phyloP scores from a whole-genome alignment of 2,113 vertebrate species.

The Heteronetta atricapilla region DNA sequence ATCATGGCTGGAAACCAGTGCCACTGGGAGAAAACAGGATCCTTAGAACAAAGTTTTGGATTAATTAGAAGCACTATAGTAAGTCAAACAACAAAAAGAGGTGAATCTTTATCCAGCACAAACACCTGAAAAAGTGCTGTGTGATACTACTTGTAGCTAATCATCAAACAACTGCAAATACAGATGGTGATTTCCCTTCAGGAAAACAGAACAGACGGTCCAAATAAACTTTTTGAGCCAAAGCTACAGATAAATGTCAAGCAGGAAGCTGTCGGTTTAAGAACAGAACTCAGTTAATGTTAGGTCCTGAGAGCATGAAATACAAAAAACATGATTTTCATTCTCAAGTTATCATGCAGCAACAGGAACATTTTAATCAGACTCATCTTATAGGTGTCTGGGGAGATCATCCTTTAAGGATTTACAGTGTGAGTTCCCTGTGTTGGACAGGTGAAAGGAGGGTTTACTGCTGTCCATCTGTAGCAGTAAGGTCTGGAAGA shows the following conservation, averaged over 20 bases:
- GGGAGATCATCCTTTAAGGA: background rate
- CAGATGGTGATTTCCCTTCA: constrained; percentile 11
- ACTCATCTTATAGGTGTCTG: background rate
- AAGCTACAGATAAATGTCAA: constrained; percentile 20
- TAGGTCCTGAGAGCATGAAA: background rate
- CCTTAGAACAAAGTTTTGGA: background rate
- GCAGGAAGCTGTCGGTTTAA: background rate
- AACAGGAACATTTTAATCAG: background rate
- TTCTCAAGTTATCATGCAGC: background rate
- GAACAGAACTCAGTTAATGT: background rate
- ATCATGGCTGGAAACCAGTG: background rate
- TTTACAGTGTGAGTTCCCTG: background rate
- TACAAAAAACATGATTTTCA: background rate
- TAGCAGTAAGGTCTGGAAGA: background rate
- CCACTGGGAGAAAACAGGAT: background rate
- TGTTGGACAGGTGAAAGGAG: background rate
- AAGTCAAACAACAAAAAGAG: background rate
- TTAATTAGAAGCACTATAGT: background rate
- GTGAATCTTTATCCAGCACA: background rate
- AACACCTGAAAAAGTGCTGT: background rate
- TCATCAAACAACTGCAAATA: background rate
- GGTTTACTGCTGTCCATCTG: background rate
- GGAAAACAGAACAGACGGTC: background rate
- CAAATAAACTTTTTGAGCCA: background rate
- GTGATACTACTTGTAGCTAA: background rate